Evolutionary conservation across 2,113 vertebrate species (phyloP).

Genomic region (Aspidoscelis tigris): DNA sequence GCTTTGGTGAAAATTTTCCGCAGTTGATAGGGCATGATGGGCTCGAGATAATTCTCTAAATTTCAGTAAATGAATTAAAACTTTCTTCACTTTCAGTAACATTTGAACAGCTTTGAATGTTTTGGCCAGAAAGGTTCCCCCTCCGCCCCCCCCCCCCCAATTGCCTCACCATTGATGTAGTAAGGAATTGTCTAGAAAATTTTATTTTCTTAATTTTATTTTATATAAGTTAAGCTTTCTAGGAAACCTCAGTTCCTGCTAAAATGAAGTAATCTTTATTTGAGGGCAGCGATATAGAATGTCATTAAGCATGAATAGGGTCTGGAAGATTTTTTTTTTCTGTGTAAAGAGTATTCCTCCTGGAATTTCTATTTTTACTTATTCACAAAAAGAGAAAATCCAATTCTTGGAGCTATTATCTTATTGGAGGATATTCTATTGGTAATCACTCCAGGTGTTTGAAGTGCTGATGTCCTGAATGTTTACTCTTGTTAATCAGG

Average conservation of each 20-base stretch:
- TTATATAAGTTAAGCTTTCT: too few species aligned
- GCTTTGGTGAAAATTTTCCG: too few species aligned
- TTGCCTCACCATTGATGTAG: too few species aligned
- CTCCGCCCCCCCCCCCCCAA: too few species aligned
- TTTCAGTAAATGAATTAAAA: too few species aligned
- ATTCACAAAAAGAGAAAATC: slow-evolving; percentile 43
- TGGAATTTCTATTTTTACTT: slow-evolving; percentile 45
- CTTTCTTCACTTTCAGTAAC: not conserved
- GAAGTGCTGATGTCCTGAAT: not conserved
- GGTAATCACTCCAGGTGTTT: not conserved
- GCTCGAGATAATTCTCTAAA: too few species aligned
- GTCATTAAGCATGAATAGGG: too few species aligned
- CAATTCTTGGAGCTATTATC: slow-evolving; percentile 18
- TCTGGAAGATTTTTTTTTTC: slow-evolving; percentile 52
- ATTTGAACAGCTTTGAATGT: not conserved
- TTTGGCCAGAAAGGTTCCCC: not conserved
- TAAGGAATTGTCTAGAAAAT: not conserved
- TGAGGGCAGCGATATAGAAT: too few species aligned
- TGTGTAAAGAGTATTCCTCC: slow-evolving; percentile 38
- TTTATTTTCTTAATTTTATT: not conserved
- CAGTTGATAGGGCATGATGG: too few species aligned
- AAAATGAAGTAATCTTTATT: too few species aligned
- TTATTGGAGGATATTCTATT: not conserved
- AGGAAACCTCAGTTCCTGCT: too few species aligned
- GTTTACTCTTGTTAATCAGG: not conserved